phyloP scores from a whole-genome alignment of 2,113 vertebrate genomes.

The Thunnus maccoyii region DNA sequence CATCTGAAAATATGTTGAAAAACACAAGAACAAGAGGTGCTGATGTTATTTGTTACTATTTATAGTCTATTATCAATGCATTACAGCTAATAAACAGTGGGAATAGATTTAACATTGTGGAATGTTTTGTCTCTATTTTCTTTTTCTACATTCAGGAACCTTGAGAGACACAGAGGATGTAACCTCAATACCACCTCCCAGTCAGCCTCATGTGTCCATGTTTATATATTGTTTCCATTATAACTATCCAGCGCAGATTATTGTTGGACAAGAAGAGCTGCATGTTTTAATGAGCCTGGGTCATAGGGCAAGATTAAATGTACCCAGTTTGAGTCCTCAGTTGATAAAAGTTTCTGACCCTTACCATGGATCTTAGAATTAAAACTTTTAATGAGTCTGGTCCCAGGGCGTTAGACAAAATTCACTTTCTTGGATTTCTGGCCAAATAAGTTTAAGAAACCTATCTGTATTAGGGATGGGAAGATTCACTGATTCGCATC shows the following conservation, averaged over 20 bases:
- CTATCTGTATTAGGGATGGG: too few relatives aligned
- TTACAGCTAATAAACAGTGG: not conserved
- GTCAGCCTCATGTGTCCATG: not conserved
- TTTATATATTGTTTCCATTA: conserved; percentile 20
- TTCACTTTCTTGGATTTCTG: not conserved
- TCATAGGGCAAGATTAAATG: conserved; percentile 36
- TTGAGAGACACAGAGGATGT: too few relatives aligned
- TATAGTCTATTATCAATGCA: too few relatives aligned
- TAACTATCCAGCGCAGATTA: conserved; percentile 22
- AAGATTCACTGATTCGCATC: too few relatives aligned
- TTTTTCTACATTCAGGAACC: too few relatives aligned
- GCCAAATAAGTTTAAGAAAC: conserved; percentile 3
- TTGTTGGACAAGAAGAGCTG: conserved; percentile 8
- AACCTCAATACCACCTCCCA: not conserved
- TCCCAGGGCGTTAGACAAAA: not conserved
- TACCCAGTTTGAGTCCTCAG: conserved; percentile 13
- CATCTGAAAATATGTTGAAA: too few relatives aligned
- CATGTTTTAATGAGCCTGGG: conserved; percentile 50
- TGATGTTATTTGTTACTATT: too few relatives aligned
- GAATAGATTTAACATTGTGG: not conserved
- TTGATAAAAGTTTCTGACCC: conserved; percentile 24
- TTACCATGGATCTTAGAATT: not conserved
- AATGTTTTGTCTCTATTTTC: not conserved
- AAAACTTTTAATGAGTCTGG: conserved; percentile 45
- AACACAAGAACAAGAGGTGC: too few relatives aligned